Evolutionary conservation across 2,888 invertebrate species (phyloP).

Genomic region (Diarsia brunnea): DNA sequence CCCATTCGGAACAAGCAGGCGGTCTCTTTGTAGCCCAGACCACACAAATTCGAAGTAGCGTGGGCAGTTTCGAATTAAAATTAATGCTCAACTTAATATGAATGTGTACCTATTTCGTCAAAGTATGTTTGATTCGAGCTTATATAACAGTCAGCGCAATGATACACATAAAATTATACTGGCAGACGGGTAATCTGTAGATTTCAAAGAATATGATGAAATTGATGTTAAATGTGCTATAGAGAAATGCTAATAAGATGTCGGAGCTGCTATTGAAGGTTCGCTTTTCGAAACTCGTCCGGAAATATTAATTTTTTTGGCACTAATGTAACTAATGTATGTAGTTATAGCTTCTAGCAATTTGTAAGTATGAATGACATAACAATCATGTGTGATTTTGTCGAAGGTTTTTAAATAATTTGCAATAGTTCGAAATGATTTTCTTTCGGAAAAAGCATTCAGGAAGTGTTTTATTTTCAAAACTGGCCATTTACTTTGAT

Average conservation of each 20-base stretch:
- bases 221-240: slow-evolving; percentile 30
- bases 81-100: slow-evolving; percentile 37
- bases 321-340: neutral
- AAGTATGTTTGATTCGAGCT: slow-evolving; percentile 46
- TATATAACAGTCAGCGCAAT: slow-evolving; percentile 62
- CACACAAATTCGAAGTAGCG: slow-evolving; percentile 4
- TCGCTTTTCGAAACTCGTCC: slow-evolving; percentile 4
- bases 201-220: slow-evolving; percentile 58
- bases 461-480: slow-evolving; percentile 21
- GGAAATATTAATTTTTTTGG: neutral
- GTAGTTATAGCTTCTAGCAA: neutral
- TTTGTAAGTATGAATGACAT: slow-evolving; percentile 3
- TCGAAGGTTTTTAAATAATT: neutral
- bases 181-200: slow-evolving; percentile 41
- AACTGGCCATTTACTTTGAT: slow-evolving; percentile 15
- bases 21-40: neutral
- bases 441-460: neutral
- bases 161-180: slow-evolving; percentile 62
- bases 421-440: neutral
- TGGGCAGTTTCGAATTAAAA: slow-evolving; percentile 35
- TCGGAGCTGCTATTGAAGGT: slow-evolving; percentile 11
- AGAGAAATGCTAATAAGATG: slow-evolving; percentile 48
- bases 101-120: slow-evolving; percentile 54
- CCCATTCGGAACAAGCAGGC: neutral
- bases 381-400: neutral